Evolutionary conservation across 2,888 invertebrate genomes (phyloP).

Genomic region (Lingula anatina): DNA sequence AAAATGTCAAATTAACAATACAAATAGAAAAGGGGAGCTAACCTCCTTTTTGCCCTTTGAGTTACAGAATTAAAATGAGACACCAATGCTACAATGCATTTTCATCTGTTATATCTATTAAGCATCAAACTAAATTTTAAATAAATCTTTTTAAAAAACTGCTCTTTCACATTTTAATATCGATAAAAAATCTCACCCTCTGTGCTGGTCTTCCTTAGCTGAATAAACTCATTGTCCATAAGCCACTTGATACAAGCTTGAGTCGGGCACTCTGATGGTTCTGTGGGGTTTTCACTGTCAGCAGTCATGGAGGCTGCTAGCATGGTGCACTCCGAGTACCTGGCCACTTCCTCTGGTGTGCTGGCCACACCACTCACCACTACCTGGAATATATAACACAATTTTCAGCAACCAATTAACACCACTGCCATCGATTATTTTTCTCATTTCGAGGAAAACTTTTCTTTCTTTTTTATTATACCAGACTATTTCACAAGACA

Average conservation of each 20-base stretch:
- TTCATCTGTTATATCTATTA: no score
- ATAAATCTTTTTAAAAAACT: no score
- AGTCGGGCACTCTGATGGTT: constrained; percentile 39
- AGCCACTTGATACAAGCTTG: constrained; percentile 64
- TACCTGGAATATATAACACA: constrained; percentile 60
- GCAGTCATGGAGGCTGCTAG: constrained; percentile 55
- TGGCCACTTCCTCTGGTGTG: constrained; percentile 66
- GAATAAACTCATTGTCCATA: constrained; percentile 75
- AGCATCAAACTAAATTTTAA: no score
- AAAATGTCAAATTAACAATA: neutral
- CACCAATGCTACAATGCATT: no score
- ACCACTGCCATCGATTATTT: neutral
- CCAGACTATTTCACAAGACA: no score
- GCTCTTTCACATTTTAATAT: no score
- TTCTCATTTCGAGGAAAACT: neutral
- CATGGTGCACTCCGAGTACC: constrained; percentile 78
- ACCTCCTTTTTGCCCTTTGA: no score
- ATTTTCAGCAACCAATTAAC: no score
- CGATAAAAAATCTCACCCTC: no score
- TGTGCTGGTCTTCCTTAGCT: no score
- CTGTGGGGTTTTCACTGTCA: constrained; percentile 19
- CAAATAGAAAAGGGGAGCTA: neutral
- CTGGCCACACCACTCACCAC: constrained; percentile 81
- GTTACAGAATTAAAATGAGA: no score
- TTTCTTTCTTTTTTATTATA: neutral